phyloP scores from a whole-genome alignment of 2,797 vertebrate genomes.

The Craterocephalus amniculus region DNA sequence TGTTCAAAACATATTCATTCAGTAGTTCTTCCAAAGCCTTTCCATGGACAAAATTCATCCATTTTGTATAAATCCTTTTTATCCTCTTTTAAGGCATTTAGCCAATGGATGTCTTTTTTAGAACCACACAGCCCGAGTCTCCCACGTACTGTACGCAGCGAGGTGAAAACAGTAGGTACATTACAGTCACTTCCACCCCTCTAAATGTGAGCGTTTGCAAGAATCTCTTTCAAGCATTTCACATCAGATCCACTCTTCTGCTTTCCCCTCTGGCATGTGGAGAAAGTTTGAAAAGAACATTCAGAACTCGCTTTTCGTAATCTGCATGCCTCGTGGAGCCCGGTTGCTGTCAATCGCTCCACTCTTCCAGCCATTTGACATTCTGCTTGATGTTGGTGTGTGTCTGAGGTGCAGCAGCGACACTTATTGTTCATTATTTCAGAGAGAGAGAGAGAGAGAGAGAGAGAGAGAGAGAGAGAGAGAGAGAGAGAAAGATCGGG shows the following conservation, averaged over 20 bases:
- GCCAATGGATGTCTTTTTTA: not conserved
- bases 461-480: slow-evolving; percentile 6
- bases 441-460: slow-evolving; percentile 46
- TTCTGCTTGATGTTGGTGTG: slow-evolving; percentile 81
- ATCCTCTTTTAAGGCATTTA: not conserved
- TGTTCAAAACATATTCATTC: not conserved
- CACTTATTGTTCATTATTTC: slow-evolving; percentile 84
- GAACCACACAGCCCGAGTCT: slow-evolving; percentile 26
- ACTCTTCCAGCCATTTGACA: slow-evolving; percentile 79
- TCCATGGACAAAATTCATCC: not conserved
- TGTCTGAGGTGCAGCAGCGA: slow-evolving; percentile 78
- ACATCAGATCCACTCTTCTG: slow-evolving; percentile 68
- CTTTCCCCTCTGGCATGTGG: slow-evolving; percentile 66
- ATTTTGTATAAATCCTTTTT: not conserved
- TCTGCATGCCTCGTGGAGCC: slow-evolving; percentile 76
- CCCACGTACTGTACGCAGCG: slow-evolving; percentile 41
- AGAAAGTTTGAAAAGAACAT: slow-evolving; percentile 78
- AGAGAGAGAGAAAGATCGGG: slow-evolving; percentile 20
- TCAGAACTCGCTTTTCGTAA: slow-evolving; percentile 79
- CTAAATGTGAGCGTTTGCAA: slow-evolving; percentile 61
- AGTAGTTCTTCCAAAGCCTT: not conserved
- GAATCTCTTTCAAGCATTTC: slow-evolving; percentile 71
- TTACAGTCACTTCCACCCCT: slow-evolving; percentile 55
- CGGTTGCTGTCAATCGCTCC: slow-evolving; percentile 75
- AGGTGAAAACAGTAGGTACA: slow-evolving; percentile 56